Evolutionary conservation across 2,113 vertebrate genomes (phyloP).

Genomic region (Taurulus bubalis): DNA sequence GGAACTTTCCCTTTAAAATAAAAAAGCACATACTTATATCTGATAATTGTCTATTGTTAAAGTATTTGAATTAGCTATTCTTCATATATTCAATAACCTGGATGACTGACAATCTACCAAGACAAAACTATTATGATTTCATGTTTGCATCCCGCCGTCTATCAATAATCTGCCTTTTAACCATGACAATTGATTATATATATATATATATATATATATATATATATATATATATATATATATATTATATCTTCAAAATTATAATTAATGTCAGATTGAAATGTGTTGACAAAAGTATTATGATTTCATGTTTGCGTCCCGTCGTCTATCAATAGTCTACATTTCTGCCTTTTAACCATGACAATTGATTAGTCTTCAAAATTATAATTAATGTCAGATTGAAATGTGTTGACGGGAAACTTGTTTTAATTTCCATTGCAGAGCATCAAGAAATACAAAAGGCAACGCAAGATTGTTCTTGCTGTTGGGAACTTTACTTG

Average conservation of each 20-base stretch:
- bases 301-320: not conserved
- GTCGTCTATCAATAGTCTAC: too few relatives aligned
- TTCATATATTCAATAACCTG: too few relatives aligned
- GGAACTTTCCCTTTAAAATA: too few relatives aligned
- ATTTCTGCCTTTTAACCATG: not conserved
- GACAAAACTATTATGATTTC: too few relatives aligned
- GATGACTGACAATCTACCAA: too few relatives aligned
- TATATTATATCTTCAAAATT: not conserved
- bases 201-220: too few relatives aligned
- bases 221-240: too few relatives aligned
- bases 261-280: not conserved
- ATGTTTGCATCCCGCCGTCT: too few relatives aligned
- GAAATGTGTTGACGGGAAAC: not conserved
- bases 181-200: not conserved
- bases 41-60: too few relatives aligned
- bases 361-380: not conserved
- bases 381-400: not conserved
- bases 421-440: conserved; percentile 11
- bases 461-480: not conserved
- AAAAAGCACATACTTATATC: too few relatives aligned
- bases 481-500: conserved; percentile 13
- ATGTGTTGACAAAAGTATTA: not conserved
- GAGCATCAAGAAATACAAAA: conserved; percentile 25
- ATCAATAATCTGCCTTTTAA: not conserved
- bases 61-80: too few relatives aligned